Evolutionary conservation across 1,140 invertebrate species (phyloP), one percentile per base, ranked within the genome.

Genomic region (Zeugodacus cucurbitae): DNA sequence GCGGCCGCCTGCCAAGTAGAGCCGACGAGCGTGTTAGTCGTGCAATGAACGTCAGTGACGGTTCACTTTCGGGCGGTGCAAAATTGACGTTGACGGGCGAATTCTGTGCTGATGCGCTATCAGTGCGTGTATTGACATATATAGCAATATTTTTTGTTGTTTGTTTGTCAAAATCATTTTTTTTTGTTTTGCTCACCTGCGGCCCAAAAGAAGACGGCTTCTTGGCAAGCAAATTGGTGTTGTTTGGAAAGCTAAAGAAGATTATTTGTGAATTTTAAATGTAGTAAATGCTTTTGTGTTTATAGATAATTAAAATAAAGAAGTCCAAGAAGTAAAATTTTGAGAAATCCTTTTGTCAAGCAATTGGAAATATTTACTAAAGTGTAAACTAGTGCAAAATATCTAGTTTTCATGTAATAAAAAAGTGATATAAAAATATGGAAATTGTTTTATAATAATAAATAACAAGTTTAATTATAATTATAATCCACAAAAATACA

Each of bases 41-140:
- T 82, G 74, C 74, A 41, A 82, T 82, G 74, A 82, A 48, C 74
- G 74, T 82, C 74, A 48, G 74, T 82, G 74, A 82, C 41, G 74
- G 74, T 82, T 82, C 74, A 82, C 74, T 82, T 82, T 8, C 74
- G 74, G 74, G 74, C 74, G 74, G 74, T 82, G 41, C 22, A 82
- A 82, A 48, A 1, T 82, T 82, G 74, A 82, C 41, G 74, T 82
- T 82, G 74, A 48, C 74, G 37, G 22, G 41, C 74, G 74, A 48
- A 82, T 78, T 11, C 22, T 41, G 37, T 29, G 41, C 44, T 54
- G 41, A 10, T 54, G 34, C 34, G 74, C 74, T n/a, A n/a, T n/a
- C n/a, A n/a, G n/a, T n/a, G 74, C 74, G 74, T 26, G 74, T 82
- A 41, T 48, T 82, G 74, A 82, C 74, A 82, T n/a, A 82, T 82